Percentiles rank a stretch among this genome's conserved stretches.
These are phyloP conservation scores for Philotrypesis tridentata DNA, from an alignment of 1,140 invertebrate genomes.

Conservation along the genomic window DNA sequence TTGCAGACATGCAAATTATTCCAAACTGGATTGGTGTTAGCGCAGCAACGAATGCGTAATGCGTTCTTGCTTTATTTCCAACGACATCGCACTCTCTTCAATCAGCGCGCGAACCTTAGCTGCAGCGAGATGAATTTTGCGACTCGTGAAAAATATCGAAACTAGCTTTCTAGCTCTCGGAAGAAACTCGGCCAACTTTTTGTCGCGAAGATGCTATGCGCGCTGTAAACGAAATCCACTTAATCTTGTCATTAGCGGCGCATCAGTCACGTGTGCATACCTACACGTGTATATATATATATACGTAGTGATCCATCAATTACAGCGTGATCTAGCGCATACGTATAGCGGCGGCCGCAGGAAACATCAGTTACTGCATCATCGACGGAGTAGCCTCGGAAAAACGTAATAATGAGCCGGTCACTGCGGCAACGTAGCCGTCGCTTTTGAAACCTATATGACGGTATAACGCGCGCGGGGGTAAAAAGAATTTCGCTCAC, in stretches of 20 bases:
- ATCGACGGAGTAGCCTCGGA: background rate
- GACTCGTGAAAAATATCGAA: no score
- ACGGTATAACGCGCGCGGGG: background rate
- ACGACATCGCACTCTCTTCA: background rate
- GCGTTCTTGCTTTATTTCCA: background rate
- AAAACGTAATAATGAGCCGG: background rate
- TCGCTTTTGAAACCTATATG: background rate
- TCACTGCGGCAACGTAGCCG: background rate
- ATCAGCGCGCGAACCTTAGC: no score
- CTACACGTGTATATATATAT: no score
- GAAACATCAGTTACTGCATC: slow-evolving; percentile 28
- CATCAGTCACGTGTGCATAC: slow-evolving; percentile 46
- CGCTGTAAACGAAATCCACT: background rate
- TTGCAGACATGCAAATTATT: background rate
- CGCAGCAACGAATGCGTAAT: background rate
- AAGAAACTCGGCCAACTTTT: background rate
- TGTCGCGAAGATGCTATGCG: no score
- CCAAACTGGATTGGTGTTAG: background rate
- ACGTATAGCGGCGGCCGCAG: background rate
- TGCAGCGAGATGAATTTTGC: no score
- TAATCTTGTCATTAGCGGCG: slow-evolving; percentile 10
- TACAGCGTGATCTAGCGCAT: background rate
- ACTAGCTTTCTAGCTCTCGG: no score
- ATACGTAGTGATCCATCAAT: slow-evolving; percentile 18
- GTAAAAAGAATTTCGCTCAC: background rate